Evolutionary conservation across 2,888 invertebrate genomes (phyloP), one percentile per base, ranked within the genome.

Genomic region (Thymelicus lineola): DNA sequence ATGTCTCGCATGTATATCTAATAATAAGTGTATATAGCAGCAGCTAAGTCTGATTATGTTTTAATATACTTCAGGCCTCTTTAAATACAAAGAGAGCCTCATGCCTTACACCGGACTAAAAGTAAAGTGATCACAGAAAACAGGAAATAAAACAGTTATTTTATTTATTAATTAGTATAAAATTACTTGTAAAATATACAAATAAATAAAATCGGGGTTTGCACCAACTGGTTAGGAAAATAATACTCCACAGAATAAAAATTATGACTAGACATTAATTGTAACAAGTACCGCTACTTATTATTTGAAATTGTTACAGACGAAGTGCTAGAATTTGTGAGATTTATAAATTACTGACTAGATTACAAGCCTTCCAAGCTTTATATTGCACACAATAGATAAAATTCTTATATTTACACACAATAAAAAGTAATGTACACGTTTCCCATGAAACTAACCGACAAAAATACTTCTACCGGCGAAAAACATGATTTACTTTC

Each of bases 371-470:
- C 60, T 70, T 59, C 35, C 6, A 62, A 68, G 42, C 66, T 68
- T 72, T 82, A 84, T 80, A 84, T 82, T 81, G 82, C 84, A 81
- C 75, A 74, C 72, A 58, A 71, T 74, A 63, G 74, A 73, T 75
- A 66, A 75, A 71, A 75, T 73, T 55, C n/a, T 58, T 38, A 48
- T 75, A 53, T 35, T 63, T 75, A 67, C 58, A 59, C 57, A 70
- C 48, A 70, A 50, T 50, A 65, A 17, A 45, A 14, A 14, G 45
- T 14, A 45, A 45, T 45, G 10, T 45, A 45, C 45, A 45, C 5
- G 12, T 14, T 14, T 45, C 2, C 6, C 7, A 7, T 0, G 10
- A 7, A 50, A 48, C 48, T 48, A 15, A 15, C 15, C 7, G 15
- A 7, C n/a, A 48, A 48, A 48, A 48, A 15, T n/a, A 48, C 6